Conservation (phyloP, 2,888 invertebrate species). For the Hydroisotoma schaefferi region DNA sequence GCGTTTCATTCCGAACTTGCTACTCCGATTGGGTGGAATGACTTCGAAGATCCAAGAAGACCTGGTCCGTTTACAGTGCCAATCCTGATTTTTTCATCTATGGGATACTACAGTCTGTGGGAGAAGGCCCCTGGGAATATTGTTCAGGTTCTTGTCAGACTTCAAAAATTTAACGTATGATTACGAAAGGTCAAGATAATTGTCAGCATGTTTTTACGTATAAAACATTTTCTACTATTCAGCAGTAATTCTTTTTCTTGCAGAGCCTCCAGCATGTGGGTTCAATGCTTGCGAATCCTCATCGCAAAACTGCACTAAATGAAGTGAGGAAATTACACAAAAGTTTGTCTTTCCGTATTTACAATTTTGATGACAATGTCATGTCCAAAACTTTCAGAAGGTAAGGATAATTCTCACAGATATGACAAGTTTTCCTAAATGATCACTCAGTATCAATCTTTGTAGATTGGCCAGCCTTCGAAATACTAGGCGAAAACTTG, state of each 20-base stretch:
- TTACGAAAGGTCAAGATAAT: background rate
- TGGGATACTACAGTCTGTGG: constrained; percentile 43
- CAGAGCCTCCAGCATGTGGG: constrained; percentile 46
- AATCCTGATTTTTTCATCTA: constrained; percentile 42
- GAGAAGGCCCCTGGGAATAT: constrained; percentile 45
- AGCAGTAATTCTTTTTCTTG: background rate
- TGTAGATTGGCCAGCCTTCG: constrained; percentile 38
- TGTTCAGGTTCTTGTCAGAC: constrained; percentile 43
- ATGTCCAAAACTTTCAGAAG: constrained; percentile 48
- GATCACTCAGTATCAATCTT: background rate
- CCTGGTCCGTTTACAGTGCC: constrained; percentile 43
- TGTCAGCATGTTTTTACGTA: background rate
- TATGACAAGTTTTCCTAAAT: background rate
- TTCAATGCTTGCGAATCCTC: constrained; percentile 39
- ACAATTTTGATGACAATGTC: constrained; percentile 45
- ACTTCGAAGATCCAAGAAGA: constrained; percentile 44
- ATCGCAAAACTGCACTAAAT: constrained; percentile 45
- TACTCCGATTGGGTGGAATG: constrained; percentile 45
- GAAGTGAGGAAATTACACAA: constrained; percentile 47
- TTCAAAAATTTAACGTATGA: constrained; percentile 46
- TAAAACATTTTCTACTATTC: background rate
- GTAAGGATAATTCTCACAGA: constrained; percentile 15
- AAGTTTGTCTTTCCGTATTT: constrained; percentile 36
- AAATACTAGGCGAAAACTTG: constrained; percentile 26
- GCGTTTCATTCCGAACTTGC: constrained; percentile 46